Evolutionary conservation across 2,113 vertebrate genomes (phyloP).

Genomic region (Leucosticte australis): DNA sequence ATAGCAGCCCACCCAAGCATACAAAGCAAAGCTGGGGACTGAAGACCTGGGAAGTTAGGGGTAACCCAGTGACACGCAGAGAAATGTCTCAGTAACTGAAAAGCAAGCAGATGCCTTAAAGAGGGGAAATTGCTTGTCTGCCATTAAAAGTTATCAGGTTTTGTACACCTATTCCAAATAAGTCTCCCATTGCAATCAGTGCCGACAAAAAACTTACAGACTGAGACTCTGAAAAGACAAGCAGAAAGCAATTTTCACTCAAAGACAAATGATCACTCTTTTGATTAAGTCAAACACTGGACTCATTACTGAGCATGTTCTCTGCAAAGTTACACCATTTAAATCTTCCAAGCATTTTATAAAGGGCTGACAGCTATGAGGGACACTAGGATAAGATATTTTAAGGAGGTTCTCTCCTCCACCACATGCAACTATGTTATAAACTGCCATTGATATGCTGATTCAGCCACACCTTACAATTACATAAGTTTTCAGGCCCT

Average conservation of each 20-base stretch:
- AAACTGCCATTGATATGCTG: rapidly evolving
- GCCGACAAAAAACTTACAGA: neutral
- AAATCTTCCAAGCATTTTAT: neutral
- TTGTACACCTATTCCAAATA: neutral
- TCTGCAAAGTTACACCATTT: neutral
- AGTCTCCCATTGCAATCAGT: neutral
- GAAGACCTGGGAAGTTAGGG: neutral
- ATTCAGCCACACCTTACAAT: neutral
- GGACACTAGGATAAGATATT: neutral
- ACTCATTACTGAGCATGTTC: neutral
- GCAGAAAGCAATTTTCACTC: conserved; percentile 13
- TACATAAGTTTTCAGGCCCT: neutral
- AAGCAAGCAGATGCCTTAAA: neutral
- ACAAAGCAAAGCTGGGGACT: neutral
- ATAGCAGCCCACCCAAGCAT: neutral
- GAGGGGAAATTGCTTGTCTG: neutral
- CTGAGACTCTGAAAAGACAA: neutral
- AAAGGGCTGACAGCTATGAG: neutral
- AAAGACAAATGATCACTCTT: neutral
- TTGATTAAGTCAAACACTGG: conserved; percentile 8
- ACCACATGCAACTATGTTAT: neutral
- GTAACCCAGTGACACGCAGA: neutral
- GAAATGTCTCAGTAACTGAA: neutral
- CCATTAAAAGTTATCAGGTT: neutral
- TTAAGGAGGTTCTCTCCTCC: neutral